phyloP scores from a whole-genome alignment of 1,140 invertebrate species.

The Mizuhopecten yessoensis region DNA sequence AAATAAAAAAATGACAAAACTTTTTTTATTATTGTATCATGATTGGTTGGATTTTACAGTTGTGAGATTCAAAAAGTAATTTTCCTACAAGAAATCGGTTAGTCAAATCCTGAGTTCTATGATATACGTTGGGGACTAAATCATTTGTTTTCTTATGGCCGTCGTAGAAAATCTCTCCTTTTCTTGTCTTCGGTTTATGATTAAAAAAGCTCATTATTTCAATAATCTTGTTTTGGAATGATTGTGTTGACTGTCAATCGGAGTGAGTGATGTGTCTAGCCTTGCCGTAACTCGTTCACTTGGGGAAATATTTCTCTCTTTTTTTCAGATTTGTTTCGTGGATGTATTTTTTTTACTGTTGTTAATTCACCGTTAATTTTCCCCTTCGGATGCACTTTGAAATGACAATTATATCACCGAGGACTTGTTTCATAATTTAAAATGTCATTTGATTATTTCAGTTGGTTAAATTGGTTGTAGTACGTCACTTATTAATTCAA shows the following conservation, averaged over 20 bases:
- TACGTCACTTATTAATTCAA: neutral
- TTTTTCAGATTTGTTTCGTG: neutral
- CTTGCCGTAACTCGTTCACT: neutral
- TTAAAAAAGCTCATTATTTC: conserved; percentile 9
- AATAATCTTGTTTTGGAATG: conserved; percentile 7
- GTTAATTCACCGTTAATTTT: neutral
- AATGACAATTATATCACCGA: neutral
- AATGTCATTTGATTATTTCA: conserved; percentile 26
- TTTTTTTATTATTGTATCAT: too few relatives aligned
- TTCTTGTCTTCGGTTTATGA: neutral
- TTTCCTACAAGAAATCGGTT: too few relatives aligned
- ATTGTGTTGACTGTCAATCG: neutral
- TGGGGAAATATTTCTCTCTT: neutral
- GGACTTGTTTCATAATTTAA: neutral
- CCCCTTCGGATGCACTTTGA: neutral
- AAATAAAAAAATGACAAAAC: too few relatives aligned
- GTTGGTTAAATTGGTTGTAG: neutral
- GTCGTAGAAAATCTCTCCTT: neutral
- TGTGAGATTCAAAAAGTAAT: too few relatives aligned
- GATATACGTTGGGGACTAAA: neutral
- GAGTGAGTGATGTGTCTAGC: neutral
- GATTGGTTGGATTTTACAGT: too few relatives aligned
- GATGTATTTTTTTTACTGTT: neutral
- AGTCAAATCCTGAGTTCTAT: neutral
- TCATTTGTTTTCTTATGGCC: neutral